Evolutionary conservation across 2,888 invertebrate genomes (phyloP), one percentile per base, ranked within the genome.

Genomic region (Petrolisthes cinctipes): DNA sequence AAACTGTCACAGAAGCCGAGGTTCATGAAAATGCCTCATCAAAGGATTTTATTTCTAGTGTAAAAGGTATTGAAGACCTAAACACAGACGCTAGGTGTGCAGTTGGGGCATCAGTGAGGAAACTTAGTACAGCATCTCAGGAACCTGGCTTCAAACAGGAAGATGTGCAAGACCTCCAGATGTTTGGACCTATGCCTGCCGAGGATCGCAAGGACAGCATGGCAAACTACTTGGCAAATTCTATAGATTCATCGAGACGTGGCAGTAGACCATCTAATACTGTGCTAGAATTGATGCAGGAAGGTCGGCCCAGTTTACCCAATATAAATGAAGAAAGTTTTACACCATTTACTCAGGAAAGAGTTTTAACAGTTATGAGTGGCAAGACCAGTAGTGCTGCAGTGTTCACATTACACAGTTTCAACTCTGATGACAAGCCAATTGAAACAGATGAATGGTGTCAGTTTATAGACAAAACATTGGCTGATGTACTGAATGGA

Each of bases 361-460:
- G 87, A 79, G 84, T 57, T 23, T 66, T 88, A 66, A 84, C 87
- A 23, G 87, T 88, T n/a, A 56, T 84, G 54, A 88, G 87, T 85
- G 90, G 86, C 37, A 89, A 90, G 78, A 84, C 86, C n/a, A 84
- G 84, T 84, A 79, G 79, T 53, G 83, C 83, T 54, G 91, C 91
- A 9, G 88, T 91, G 5, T 91, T 91, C 71, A 91, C 91, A 7
- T 88, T 91, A 6, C 91, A 91, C 56, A 91, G 91, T 73, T 91
- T 91, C 79, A 91, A 91, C 3, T 91, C 91, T 4, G 92, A 91
- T 53, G 93, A 93, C 54, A 92, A 93, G 53, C 95, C 96, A 4
- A 89, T 97, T 89, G 97, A 97, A 92, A 95, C 96, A 91, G 97
- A 97, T 91, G 97, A 97, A 93, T 97, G 97, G 97, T 94, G 96